A percentile compares a stretch with the other conserved stretches of the same genome.
Evolutionary conservation across 1,140 invertebrate genomes (phyloP).

Genomic region (Neodiprion fabricii): DNA sequence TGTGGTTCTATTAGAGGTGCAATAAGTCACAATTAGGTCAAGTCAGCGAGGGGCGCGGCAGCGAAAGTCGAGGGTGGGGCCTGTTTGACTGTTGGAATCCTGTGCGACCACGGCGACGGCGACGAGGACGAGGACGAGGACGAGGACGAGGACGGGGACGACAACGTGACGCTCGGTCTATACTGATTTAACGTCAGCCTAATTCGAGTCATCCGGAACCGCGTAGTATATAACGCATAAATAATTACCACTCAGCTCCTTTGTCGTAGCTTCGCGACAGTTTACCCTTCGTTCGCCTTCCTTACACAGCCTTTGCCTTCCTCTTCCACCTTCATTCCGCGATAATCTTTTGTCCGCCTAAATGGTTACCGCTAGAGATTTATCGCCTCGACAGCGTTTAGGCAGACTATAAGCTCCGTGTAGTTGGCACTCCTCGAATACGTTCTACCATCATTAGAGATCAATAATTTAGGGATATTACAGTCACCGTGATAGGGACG

Average conservation of each 20-base stretch:
- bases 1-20: conserved; percentile 32
- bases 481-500: neutral
- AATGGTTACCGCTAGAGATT: conserved; percentile 43
- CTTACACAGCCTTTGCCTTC: conserved; percentile 21
- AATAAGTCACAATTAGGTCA: conserved; percentile 59
- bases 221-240: conserved; percentile 46
- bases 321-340: conserved; percentile 11
- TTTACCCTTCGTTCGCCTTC: conserved; percentile 15
- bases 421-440: conserved; percentile 18
- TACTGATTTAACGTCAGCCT: conserved; percentile 50
- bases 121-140: conserved; percentile 18
- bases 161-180: conserved; percentile 32
- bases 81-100: conserved; percentile 24
- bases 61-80: conserved; percentile 3
- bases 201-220: conserved; percentile 38
- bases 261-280: conserved; percentile 42
- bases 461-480: conserved; percentile 45
- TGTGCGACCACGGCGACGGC: conserved; percentile 34
- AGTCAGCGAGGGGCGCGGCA: conserved; percentile 38
- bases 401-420: neutral
- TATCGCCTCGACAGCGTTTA: conserved; percentile 37
- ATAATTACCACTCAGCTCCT: conserved; percentile 53
- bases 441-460: conserved; percentile 44
- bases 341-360: conserved; percentile 38
- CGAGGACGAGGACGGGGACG: conserved; percentile 16